Conservation (phyloP, 2,797 vertebrate genomes). For the Oceanodroma leucorhoa region DNA sequence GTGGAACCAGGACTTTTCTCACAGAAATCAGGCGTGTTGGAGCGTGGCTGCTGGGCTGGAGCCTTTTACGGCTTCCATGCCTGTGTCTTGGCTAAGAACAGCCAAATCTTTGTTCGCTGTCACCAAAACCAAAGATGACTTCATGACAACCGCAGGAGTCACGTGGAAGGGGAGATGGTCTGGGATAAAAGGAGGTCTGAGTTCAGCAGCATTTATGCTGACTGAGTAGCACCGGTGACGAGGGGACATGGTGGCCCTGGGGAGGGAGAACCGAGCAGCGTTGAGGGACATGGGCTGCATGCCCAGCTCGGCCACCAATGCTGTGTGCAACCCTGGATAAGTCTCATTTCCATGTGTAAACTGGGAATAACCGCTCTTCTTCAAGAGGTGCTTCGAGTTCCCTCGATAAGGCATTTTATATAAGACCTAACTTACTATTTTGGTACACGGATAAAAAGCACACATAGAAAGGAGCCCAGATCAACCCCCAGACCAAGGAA, state of each 20-base stretch:
- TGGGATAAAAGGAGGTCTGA: background rate
- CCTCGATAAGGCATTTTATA: background rate
- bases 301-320: background rate
- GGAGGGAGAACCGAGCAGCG: rapidly evolving
- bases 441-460: background rate
- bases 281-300: background rate
- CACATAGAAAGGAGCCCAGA: background rate
- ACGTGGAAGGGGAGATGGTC: background rate
- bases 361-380: rapidly evolving
- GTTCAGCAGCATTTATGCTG: background rate
- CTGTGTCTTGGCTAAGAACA: background rate
- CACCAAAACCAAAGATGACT: background rate
- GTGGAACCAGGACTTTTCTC: background rate
- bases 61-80: rapidly evolving
- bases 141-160: background rate
- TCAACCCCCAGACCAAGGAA: background rate
- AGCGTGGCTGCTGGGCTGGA: background rate
- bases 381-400: background rate
- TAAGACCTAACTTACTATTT: background rate
- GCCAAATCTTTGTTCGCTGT: background rate
- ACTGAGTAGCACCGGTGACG: rapidly evolving
- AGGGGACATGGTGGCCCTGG: background rate
- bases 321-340: background rate
- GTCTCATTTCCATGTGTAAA: background rate
- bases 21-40: background rate